A percentile compares a stretch with the other conserved stretches of the same genome.
phyloP scores from a whole-genome alignment of 2,888 invertebrate genomes.

The Incurvaria masculella region DNA sequence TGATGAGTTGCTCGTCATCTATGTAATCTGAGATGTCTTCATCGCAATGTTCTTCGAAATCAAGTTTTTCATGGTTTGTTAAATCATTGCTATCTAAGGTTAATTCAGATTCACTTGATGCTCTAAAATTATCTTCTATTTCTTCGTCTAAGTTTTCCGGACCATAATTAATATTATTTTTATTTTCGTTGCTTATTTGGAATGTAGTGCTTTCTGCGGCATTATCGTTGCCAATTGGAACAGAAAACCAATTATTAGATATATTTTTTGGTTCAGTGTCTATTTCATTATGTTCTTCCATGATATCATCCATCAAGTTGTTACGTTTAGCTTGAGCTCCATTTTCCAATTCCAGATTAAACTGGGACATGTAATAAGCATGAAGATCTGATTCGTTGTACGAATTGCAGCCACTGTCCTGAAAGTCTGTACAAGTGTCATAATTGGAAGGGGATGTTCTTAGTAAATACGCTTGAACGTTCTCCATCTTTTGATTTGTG shows the following conservation, averaged over 20 bases:
- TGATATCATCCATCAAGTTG: slow-evolving; percentile 24
- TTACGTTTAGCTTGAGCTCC: slow-evolving; percentile 30
- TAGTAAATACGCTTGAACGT: background rate
- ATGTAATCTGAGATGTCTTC: slow-evolving; percentile 40
- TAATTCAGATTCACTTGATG: background rate
- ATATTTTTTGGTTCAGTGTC: slow-evolving; percentile 19
- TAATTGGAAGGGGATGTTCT: background rate
- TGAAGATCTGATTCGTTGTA: slow-evolving; percentile 44
- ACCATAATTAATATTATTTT: background rate
- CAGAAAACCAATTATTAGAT: too few relatives aligned
- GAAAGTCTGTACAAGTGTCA: too few relatives aligned
- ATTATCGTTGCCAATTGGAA: background rate
- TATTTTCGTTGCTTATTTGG: too few relatives aligned
- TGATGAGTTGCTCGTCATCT: slow-evolving; percentile 46
- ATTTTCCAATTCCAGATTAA: slow-evolving; percentile 48
- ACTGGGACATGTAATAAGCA: slow-evolving; percentile 50
- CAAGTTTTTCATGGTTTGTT: slow-evolving; percentile 19
- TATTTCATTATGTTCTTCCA: slow-evolving; percentile 38
- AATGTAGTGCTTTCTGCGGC: too few relatives aligned
- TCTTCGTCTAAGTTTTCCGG: background rate
- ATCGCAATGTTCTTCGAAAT: slow-evolving; percentile 22
- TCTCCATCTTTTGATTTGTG: background rate
- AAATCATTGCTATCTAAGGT: background rate
- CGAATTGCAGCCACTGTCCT: too few relatives aligned
- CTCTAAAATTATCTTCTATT: background rate